These are phyloP conservation scores for Euleptes europaea DNA, from an alignment of 2,113 vertebrate species.

Conservation along the genomic window DNA sequence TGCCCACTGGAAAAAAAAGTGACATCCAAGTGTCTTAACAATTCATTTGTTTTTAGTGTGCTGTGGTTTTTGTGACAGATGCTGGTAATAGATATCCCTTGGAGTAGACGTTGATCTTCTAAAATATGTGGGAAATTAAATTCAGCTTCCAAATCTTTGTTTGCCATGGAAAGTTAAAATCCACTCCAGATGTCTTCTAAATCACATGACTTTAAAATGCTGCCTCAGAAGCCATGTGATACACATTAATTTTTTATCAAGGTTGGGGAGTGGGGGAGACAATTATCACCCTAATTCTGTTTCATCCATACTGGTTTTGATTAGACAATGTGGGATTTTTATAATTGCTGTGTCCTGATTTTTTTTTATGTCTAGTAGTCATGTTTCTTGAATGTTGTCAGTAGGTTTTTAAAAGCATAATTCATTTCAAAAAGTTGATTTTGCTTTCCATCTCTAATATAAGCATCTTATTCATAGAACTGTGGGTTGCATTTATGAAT, in stretches of 20 bases:
- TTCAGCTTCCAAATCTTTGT: constrained; percentile 56
- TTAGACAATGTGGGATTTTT: background rate
- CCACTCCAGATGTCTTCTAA: constrained; percentile 60
- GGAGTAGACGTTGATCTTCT: constrained; percentile 48
- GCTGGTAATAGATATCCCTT: constrained; percentile 32
- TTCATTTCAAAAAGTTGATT: background rate
- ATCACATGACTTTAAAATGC: constrained; percentile 24
- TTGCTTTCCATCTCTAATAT: too few species aligned
- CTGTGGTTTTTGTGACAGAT: background rate
- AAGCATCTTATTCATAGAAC: background rate
- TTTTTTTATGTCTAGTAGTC: background rate
- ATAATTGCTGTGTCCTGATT: background rate
- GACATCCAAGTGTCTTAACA: background rate
- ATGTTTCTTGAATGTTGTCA: background rate
- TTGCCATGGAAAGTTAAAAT: constrained; percentile 55
- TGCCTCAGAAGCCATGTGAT: constrained; percentile 47
- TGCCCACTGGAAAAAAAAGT: constrained; percentile 32
- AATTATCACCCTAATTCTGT: constrained; percentile 40
- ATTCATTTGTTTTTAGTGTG: constrained; percentile 2
- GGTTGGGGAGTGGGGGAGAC: constrained; percentile 17
- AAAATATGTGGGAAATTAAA: constrained; percentile 62
- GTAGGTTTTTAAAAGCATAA: background rate
- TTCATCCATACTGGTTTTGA: constrained; percentile 27
- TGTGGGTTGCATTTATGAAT: background rate
- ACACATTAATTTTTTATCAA: constrained; percentile 34